Conservation (phyloP, 2,113 vertebrate species). For the Scatophagus argus region DNA sequence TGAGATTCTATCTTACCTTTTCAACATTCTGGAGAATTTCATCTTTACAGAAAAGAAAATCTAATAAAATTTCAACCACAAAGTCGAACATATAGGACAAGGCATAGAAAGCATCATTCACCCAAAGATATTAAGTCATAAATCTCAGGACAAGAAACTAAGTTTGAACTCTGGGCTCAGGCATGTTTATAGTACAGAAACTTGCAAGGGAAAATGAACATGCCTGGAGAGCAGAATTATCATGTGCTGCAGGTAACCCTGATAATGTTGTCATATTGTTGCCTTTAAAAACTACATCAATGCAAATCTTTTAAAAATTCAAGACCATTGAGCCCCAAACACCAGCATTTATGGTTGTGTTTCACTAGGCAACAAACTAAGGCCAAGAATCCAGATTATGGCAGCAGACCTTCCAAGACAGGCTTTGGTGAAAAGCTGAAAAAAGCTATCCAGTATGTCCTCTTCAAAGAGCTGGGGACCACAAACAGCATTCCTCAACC, state of each 20-base stretch:
- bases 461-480: constrained; percentile 72
- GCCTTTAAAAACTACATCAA: not conserved
- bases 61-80: not conserved
- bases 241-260: not conserved
- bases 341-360: constrained; percentile 40
- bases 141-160: not conserved
- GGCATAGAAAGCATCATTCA: not conserved
- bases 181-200: not conserved
- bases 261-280: not conserved
- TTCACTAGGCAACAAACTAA: constrained; percentile 69
- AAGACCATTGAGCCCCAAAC: constrained; percentile 34
- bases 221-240: not conserved
- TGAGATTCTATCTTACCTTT: too few relatives aligned
- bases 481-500: constrained; percentile 77
- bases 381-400: constrained; percentile 77
- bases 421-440: constrained; percentile 73
- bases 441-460: constrained; percentile 68
- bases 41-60: constrained; percentile 3
- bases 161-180: not conserved
- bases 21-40: too few relatives aligned
- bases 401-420: constrained; percentile 64
- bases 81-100: not conserved
- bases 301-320: constrained; percentile 30
- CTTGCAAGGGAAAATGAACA: not conserved
- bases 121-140: not conserved